Evolutionary conservation across 2,888 invertebrate genomes (phyloP).

Genomic region (Agriopis aurantiaria): DNA sequence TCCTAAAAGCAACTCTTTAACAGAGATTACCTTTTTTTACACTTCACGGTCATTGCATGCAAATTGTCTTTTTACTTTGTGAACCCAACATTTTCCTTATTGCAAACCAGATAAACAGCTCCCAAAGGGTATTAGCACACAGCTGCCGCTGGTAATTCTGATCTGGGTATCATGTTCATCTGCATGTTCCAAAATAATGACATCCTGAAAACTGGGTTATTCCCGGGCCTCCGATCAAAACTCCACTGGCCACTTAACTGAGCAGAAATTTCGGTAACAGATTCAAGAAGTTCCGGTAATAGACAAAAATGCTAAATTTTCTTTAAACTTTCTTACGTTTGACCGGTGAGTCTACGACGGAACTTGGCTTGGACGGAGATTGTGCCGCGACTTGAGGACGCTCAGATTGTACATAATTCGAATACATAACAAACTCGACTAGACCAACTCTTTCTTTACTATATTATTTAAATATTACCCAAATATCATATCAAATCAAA

Average conservation of each 20-base stretch:
- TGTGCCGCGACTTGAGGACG: neutral
- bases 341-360: neutral
- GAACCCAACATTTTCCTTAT: constrained; percentile 25
- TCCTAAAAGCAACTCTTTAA: no score
- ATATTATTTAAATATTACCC: neutral
- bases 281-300: no score
- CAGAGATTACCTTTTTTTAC: neutral
- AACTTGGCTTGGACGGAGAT: neutral
- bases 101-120: constrained; percentile 16
- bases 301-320: neutral
- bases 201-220: neutral
- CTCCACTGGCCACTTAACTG: neutral
- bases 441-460: neutral
- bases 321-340: neutral
- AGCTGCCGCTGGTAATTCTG: neutral
- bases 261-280: neutral
- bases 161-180: neutral
- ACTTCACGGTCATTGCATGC: constrained; percentile 8
- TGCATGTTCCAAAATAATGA: neutral
- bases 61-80: constrained; percentile 13
- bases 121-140: constrained; percentile 22
- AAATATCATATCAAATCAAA: constrained; percentile 14
- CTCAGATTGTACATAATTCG: neutral
- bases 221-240: no score
- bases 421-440: neutral